Conservation (phyloP, 2,113 vertebrate species). For the Mus musculus region DNA sequence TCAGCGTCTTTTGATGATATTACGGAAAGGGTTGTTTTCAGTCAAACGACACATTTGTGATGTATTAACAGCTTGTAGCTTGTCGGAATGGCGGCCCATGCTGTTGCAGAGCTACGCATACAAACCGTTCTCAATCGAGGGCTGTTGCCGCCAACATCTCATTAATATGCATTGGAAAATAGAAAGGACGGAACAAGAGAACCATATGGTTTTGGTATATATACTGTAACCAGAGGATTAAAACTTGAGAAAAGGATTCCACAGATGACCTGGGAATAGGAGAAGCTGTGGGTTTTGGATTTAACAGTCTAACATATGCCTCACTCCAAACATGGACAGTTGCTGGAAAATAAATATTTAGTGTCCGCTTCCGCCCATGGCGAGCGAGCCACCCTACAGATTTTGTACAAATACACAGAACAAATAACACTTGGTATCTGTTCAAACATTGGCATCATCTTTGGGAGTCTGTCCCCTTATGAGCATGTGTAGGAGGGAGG, state of each 20-base stretch:
- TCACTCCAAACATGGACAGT: conserved; percentile 83
- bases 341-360: conserved; percentile 87
- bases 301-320: conserved; percentile 83
- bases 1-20: conserved; percentile 52
- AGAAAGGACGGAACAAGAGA: conserved; percentile 76
- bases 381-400: conserved; percentile 75
- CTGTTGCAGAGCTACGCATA: conserved; percentile 69
- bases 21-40: conserved; percentile 71
- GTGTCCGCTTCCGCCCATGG: conserved; percentile 82
- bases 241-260: conserved; percentile 80
- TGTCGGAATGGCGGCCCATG: conserved; percentile 70
- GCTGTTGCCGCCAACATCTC: conserved; percentile 77
- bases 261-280: conserved; percentile 81
- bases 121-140: conserved; percentile 84
- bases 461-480: neutral
- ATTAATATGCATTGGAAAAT: conserved; percentile 86
- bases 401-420: conserved; percentile 74
- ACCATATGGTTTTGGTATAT: conserved; percentile 85
- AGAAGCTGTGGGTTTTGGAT: conserved; percentile 80
- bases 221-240: conserved; percentile 84
- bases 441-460: conserved; percentile 18
- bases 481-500: rapidly evolving
- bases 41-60: conserved; percentile 84
- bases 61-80: conserved; percentile 85
- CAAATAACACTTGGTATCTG: conserved; percentile 40